A percentile compares a stretch with the other conserved stretches of the same genome.
These are phyloP conservation scores for Meteorus colon DNA, from an alignment of 2,888 invertebrate species.

Conservation along the genomic window DNA sequence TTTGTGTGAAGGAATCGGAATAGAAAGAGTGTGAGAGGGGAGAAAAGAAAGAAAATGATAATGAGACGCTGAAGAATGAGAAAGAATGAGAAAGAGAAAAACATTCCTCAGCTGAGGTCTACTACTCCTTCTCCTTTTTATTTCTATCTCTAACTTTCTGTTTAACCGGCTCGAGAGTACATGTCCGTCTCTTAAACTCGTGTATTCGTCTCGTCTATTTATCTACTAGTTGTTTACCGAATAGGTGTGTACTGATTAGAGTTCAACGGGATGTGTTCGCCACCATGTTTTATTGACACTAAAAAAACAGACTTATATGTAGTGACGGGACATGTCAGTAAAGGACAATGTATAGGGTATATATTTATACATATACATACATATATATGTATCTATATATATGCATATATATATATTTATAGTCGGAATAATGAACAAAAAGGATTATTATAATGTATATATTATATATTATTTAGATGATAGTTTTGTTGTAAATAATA, in stretches of 20 bases:
- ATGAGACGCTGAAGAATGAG: conserved; percentile 27
- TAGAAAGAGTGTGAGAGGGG: conserved; percentile 39
- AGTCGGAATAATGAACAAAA: conserved; percentile 20
- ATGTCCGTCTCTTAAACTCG: conserved; percentile 62
- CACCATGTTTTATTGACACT: conserved; percentile 7
- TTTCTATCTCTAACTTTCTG: conserved; percentile 40
- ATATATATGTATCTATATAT: not conserved
- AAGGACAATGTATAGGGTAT: conserved; percentile 55
- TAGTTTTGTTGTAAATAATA: conserved; percentile 63
- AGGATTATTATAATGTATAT: conserved; percentile 43
- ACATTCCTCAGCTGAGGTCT: conserved; percentile 33
- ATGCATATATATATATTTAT: not conserved
- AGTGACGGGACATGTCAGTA: conserved; percentile 3
- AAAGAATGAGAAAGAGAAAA: conserved; percentile 20
- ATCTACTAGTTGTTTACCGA: conserved; percentile 61
- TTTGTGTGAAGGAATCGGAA: not conserved
- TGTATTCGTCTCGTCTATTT: conserved; percentile 67
- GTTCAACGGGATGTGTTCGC: conserved; percentile 18
- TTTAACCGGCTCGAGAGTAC: conserved; percentile 48
- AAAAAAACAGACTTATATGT: conserved; percentile 9
- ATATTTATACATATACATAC: conserved; percentile 23
- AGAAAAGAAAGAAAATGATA: conserved; percentile 47
- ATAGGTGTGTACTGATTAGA: conserved; percentile 52
- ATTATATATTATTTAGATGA: conserved; percentile 54
- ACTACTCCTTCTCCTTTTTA: conserved; percentile 41